Percentiles rank a stretch among this genome's conserved stretches.
These are phyloP conservation scores for Novumbra hubbsi DNA, from an alignment of 2,797 vertebrate species.

Conservation along the genomic window DNA sequence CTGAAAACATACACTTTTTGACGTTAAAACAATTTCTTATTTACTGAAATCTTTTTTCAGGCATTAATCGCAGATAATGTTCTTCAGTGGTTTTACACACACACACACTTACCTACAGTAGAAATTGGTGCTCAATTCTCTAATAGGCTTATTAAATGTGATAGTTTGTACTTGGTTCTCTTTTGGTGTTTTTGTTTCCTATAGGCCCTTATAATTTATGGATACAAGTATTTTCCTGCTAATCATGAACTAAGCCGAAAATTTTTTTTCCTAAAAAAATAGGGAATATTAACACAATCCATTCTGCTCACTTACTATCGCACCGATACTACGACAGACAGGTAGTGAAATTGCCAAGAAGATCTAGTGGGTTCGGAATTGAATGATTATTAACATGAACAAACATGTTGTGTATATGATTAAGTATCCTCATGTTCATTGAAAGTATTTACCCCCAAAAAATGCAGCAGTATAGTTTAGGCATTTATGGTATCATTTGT, in stretches of 20 bases:
- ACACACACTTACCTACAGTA: neutral
- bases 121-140: neutral
- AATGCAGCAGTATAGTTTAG: neutral
- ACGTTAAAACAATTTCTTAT: neutral
- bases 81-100: neutral
- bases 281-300: neutral
- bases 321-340: neutral
- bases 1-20: neutral
- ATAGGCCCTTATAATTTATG: neutral
- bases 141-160: neutral
- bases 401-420: neutral
- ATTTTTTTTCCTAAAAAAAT: neutral
- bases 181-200: neutral
- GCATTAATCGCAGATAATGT: neutral
- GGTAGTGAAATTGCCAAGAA: neutral
- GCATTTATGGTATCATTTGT: too few species aligned
- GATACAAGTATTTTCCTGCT: neutral
- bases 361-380: neutral
- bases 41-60: neutral
- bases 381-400: neutral
- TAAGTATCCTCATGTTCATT: neutral
- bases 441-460: neutral
- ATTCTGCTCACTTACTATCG: neutral
- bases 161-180: neutral
- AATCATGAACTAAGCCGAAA: neutral